Base-by-base conservation (phyloP, 2,113 vertebrate species). In the Halcyon senegalensis region DNA sequence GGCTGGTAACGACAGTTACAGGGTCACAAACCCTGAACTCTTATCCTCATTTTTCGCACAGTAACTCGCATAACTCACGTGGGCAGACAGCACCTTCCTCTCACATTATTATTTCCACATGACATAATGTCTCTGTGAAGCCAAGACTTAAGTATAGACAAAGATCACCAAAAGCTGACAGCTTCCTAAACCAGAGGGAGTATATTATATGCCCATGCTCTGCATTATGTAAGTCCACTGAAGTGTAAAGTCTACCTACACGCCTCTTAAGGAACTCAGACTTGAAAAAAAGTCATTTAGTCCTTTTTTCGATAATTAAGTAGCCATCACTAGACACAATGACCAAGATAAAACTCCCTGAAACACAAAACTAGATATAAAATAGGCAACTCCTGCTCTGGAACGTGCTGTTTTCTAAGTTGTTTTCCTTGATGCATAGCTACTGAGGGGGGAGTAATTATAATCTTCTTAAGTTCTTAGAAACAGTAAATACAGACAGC, bases 401-500 rank as follows among this genome's bases (percentile, higher is more conserved):
- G 50, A 92, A 78, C 12, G 44, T 0, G 0, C 15, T 15, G 10
- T 51, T 87, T 93, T 85, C 24, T 21, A 69, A 73, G 39, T 62
- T 76, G 53, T 70, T 92, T 95, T 68, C 56, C 67, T 79, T 82
- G 41, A 94, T 43, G 62, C 74, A 37, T 11, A 80, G 31, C 23
- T 72, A 86, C 35, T 60, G 18, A 16, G 12, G 24, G 15, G 33
- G n/a, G 5, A 17, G 24, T 43, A 91, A 79, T 91, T 64, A 87
- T 87, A 97, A 92, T 82, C 86, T 27, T 58, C 64, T 91, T 92
- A 92, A 93, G 37, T 92, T 90, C 73, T 96, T 68, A 88, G 60
- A 86, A 92, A 90, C 92, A 89, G 66, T 82, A 93, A 90, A 91
- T 88, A 91, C 77, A 80, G 85, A 72, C 64, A 87, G 39, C 2